Conservation (phyloP, 2,797 vertebrate genomes). For the Huso huso region DNA sequence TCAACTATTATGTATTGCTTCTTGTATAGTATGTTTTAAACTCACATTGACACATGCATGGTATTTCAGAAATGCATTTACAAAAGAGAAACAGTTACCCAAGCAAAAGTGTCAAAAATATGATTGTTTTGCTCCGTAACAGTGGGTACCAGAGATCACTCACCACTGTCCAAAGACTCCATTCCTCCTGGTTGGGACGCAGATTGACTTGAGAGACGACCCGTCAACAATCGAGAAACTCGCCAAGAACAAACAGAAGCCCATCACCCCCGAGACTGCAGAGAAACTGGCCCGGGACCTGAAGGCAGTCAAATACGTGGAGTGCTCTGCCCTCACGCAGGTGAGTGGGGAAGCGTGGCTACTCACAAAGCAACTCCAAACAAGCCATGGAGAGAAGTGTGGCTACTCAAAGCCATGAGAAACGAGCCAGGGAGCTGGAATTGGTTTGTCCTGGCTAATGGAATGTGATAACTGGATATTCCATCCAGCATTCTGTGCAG, state of each 20-base stretch:
- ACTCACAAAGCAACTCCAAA: too few relatives aligned
- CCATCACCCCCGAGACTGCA: slow-evolving; percentile 65
- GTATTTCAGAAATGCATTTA: not conserved
- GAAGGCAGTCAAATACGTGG: slow-evolving; percentile 72
- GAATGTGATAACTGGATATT: too few relatives aligned
- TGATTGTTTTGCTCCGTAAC: not conserved
- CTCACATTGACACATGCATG: not conserved
- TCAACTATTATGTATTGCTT: too few relatives aligned
- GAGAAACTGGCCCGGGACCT: slow-evolving; percentile 69
- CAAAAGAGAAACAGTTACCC: not conserved
- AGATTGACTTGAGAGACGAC: slow-evolving; percentile 69
- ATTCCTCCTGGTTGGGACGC: slow-evolving; percentile 71
- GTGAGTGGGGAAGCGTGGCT: slow-evolving; percentile 30
- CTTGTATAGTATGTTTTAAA: too few relatives aligned
- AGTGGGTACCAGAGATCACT: slow-evolving; percentile 76
- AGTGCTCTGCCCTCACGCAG: slow-evolving; percentile 71
- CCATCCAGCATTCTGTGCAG: too few relatives aligned
- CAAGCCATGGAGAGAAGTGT: too few relatives aligned
- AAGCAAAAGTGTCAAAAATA: not conserved
- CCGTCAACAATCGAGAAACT: slow-evolving; percentile 71
- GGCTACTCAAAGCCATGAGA: too few relatives aligned
- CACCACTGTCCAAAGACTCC: slow-evolving; percentile 79
- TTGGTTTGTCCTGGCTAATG: too few relatives aligned
- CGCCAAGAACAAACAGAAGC: slow-evolving; percentile 74
- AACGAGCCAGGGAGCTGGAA: too few relatives aligned